Evolutionary conservation across 2,113 vertebrate genomes (phyloP).

Genomic region (Budorcas taxicolor): DNA sequence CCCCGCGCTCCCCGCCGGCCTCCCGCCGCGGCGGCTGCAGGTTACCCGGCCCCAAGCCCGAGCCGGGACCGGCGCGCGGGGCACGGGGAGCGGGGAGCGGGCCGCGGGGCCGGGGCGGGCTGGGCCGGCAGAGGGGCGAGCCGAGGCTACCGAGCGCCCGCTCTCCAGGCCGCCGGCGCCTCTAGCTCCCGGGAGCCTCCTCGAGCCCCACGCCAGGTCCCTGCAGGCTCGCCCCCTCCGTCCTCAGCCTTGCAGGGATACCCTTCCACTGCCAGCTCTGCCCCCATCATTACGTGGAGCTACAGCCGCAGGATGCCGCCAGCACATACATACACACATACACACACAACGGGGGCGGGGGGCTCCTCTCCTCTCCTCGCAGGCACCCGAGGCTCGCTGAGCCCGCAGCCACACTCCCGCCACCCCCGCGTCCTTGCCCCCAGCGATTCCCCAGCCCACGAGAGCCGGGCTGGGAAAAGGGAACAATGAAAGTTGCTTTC

Average conservation of each 20-base stretch:
- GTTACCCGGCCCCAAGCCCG: not conserved
- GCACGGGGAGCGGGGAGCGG: too few species aligned
- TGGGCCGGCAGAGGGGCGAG: not conserved
- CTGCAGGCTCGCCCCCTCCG: not conserved
- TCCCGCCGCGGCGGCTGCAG: not conserved
- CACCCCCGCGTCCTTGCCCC: not conserved
- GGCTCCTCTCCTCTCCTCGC: not conserved
- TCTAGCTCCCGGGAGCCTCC: not conserved
- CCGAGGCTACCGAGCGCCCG: not conserved
- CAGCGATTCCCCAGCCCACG: not conserved
- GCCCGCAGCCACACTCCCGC: not conserved
- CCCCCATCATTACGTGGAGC: not conserved
- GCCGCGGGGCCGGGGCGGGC: rapidly evolving
- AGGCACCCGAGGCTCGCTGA: not conserved
- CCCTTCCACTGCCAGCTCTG: not conserved
- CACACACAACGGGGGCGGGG: not conserved
- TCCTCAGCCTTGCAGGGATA: not conserved
- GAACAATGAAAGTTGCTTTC: constrained; percentile 50
- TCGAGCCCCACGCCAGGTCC: not conserved
- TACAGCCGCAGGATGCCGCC: not conserved
- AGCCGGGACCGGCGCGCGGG: not conserved
- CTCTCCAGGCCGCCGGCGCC: not conserved
- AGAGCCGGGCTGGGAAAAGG: not conserved
- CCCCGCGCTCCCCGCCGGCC: not conserved
- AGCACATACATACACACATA: rapidly evolving